Base-by-base conservation (phyloP, 2,113 vertebrate species). In the Todiramphus saurophagus region DNA sequence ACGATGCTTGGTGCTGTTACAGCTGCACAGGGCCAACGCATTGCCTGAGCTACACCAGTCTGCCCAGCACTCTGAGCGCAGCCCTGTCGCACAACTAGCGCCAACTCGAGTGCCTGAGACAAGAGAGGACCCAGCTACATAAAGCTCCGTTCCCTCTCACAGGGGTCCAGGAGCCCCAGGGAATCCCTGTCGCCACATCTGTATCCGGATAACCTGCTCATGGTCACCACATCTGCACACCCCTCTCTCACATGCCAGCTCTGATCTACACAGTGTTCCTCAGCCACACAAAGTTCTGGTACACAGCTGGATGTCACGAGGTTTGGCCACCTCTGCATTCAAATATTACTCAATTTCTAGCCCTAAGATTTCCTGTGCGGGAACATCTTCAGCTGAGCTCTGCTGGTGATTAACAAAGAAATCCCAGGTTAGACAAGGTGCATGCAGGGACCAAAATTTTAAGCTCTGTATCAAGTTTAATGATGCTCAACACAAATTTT, bases 41-140 rank as follows among this genome's bases (percentile, higher is more conserved):
- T 1, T 4, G 8, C 33, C 13, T 6, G 33, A 62, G 77, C 63
- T 46, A 41, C 46, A 18, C 0, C 0, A n/a, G 12, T 19, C 5
- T 28, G 44, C 16, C 63, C 55, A 20, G 62, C 11, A 19, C 14
- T 1, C 4, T 1, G 2, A 46, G 56, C 3, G 2, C 56, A 64
- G 79, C 70, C 58, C 64, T 35, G 30, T 10, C 72, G 50, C 46
- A 28, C 19, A 4, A 3, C 9, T 28, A 7, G 11, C 2, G 73
- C 53, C 2, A 1, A 5, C n/a, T 14, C 33, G 0, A n/a, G 43
- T 17, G 48, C 76, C 70, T 13, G 43, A 73, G 53, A 59, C 63
- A 16, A 16, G 20, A 24, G 25, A 31, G 16, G 30, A 50, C 16
- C 7, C 72, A 39, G 64, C 46, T 3, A 5, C 27, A 5, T 3